Evolutionary conservation across 2,113 vertebrate species (phyloP), one percentile per base, ranked within the genome.

Genomic region (Periophthalmus modestus): DNA sequence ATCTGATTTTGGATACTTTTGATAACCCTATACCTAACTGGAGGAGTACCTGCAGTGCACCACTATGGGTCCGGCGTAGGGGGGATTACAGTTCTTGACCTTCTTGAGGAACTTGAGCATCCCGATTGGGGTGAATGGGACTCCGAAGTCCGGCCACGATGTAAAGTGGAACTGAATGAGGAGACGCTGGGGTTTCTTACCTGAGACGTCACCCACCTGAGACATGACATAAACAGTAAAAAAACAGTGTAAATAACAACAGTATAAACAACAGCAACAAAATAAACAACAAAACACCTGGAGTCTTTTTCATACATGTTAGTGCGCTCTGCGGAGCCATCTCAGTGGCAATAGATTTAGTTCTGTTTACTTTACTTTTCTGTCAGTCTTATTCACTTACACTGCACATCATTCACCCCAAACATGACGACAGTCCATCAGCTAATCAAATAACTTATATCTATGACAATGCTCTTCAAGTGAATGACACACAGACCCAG

Each of bases 31-130:
- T 28, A 28, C 28, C 28, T 28, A 28, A 28, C 28, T 28, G 28
- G 28, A 28, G 28, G 3, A 43, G 34, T 93, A 99, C 98, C 98
- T 99, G 82, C 98, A 99, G 91, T 99, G 98, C 80, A 99, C 96
- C 74, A 96, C 94, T 0, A 97, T 92, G 1, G 97, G 97, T 24
- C 98, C 97, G 0, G 95, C 89, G 0, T 94, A 96, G 0, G 92
- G 74, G 0, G 96, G 95, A 86, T 97, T 98, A 79, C 97, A 81
- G 0, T 89, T 73, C 85, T 96, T 97, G 83, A 99, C 97, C 71
- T 99, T 99, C 80, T 98, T 99, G 68, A 99, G 94, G 91, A 99
- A 99, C 88, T 99, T 99, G 68, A 99, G 95, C 98, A 99, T 99
- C 66, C 98, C 98, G 1, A 99, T 99, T 48, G 98, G 97, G 0